These are phyloP conservation scores for Calidris pugnax DNA, from an alignment of 2,113 vertebrate genomes.

Conservation along the genomic window DNA sequence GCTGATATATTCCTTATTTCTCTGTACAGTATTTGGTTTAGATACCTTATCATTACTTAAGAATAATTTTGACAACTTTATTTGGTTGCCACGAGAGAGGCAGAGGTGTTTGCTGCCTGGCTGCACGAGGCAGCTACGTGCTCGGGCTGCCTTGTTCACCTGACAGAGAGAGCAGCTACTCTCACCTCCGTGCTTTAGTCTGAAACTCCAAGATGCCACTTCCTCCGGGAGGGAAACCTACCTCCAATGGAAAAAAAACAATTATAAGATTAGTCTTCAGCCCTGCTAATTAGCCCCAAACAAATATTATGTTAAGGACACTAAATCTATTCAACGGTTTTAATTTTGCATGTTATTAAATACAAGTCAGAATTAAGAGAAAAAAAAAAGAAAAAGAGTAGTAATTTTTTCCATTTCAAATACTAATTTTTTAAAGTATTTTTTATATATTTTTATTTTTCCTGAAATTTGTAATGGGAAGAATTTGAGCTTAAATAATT, in stretches of 20 bases:
- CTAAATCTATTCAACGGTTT: constrained; percentile 52
- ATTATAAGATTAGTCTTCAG: constrained; percentile 73
- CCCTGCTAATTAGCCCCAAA: constrained; percentile 66
- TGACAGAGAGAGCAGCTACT: background rate
- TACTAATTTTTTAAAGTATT: background rate
- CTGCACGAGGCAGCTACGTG: background rate
- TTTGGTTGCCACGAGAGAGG: constrained; percentile 50
- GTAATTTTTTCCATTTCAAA: background rate
- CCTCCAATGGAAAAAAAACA: constrained; percentile 76
- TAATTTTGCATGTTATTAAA: constrained; percentile 58
- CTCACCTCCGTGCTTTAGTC: constrained; percentile 53
- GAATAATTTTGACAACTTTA: constrained; percentile 74
- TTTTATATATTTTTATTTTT: background rate
- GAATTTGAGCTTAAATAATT: background rate
- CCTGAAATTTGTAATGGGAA: background rate
- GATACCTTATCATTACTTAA: constrained; percentile 66
- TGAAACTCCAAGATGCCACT: constrained; percentile 67
- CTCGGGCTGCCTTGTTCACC: background rate
- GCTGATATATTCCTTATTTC: constrained; percentile 60
- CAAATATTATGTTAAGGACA: constrained; percentile 68
- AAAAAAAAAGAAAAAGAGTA: background rate
- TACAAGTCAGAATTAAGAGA: constrained; percentile 27
- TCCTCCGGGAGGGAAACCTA: constrained; percentile 67
- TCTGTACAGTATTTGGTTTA: constrained; percentile 54
- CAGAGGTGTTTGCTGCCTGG: background rate